phyloP scores from a whole-genome alignment of 2,797 vertebrate species.

The Enteromius afrohamiltoni region DNA sequence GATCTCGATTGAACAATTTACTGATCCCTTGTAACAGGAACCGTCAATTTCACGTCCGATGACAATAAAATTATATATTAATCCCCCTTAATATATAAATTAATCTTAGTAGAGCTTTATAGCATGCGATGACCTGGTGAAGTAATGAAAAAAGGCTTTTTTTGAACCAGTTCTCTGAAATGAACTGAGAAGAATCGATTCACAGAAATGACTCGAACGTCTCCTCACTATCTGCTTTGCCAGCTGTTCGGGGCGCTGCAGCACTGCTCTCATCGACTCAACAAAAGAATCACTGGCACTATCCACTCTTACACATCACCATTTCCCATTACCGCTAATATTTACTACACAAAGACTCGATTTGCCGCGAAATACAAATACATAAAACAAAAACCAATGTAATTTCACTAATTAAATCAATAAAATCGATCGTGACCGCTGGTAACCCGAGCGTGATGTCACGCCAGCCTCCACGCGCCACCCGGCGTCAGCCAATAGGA shows the following conservation, averaged over 20 bases:
- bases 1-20: not conserved
- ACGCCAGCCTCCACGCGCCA: slow-evolving; percentile 83
- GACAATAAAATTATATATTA: not conserved
- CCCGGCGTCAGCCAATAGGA: slow-evolving; percentile 81
- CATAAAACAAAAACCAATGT: not conserved
- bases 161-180: not conserved
- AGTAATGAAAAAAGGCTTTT: not conserved
- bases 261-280: not conserved
- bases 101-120: not conserved
- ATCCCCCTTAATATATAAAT: not conserved
- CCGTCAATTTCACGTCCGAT: not conserved
- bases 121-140: not conserved
- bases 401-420: slow-evolving; percentile 1
- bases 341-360: not conserved
- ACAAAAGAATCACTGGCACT: not conserved
- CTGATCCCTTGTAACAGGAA: not conserved
- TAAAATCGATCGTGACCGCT: slow-evolving; percentile 69
- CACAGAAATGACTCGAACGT: not conserved
- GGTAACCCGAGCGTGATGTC: slow-evolving; percentile 83
- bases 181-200: slow-evolving; percentile 13
- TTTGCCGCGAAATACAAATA: not conserved
- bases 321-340: not conserved
- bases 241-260: slow-evolving; percentile 9
- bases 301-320: not conserved
- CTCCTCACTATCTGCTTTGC: not conserved